Evolutionary conservation across 2,888 invertebrate species (phyloP), one percentile per base, ranked within the genome.

Genomic region (Scaptomyza reducta): DNA sequence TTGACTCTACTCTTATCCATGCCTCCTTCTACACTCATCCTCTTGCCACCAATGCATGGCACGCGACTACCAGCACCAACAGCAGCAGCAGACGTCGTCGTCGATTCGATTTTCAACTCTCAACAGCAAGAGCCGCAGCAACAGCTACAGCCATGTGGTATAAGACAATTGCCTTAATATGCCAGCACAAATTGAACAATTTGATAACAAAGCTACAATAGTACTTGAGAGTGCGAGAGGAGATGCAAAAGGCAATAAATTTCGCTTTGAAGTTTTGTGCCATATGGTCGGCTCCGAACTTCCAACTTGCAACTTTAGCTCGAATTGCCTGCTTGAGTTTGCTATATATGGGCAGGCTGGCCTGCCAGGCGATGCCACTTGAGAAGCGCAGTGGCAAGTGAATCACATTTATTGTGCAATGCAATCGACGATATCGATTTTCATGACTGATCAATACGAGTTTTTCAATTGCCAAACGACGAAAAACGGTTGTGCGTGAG

Each of bases 141-240:
- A 27, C 35, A 14, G 47, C 49, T 29, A 35, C 77, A 64, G 79
- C 77, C 79, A 79, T 79, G 79, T 79, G 79, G 77, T 65, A 84
- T 83, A 84, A 79, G 82, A 82, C 81, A 82, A 82, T 83, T 84
- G 84, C 84, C 77, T 84, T 77, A 82, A 82, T 84, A 77, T 84
- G 81, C 81, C 79, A 77, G 58, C 79, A 82, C 79, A 83, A 83
- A 83, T 83, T 83, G 81, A 84, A 82, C 81, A 84, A 84, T 82
- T 82, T 84, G 82, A 82, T 82, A 82, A 81, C 71, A 82, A 64
- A 74, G 65, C 65, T 31, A 3, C 10, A 31, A 41, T 64, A 59
- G 61, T 56, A 61, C 74, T 70, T 62, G 72, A 63, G 72, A 57
- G 61, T 14, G 53, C 51, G 53, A 58, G 63, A 56, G 67, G 62